Percentiles rank a stretch among this genome's conserved stretches.
Conservation (phyloP, 2,113 vertebrate genomes). For the Bothrops jararaca region DNA sequence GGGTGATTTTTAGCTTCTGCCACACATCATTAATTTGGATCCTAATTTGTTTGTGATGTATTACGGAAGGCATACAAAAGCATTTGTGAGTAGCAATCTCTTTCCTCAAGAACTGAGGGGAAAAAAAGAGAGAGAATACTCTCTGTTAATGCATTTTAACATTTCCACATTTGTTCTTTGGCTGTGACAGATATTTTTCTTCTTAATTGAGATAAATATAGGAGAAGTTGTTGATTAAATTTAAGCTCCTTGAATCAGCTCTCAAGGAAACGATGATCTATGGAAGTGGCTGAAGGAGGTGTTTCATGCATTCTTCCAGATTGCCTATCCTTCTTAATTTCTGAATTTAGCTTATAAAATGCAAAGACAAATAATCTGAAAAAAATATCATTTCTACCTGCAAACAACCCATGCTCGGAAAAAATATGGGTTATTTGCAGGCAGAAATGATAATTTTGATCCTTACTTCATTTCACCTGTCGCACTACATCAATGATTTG, state of each 20-base stretch:
- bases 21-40: slow-evolving; percentile 62
- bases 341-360: neutral
- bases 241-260: neutral
- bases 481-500: no score
- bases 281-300: neutral
- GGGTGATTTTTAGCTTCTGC: slow-evolving; percentile 48
- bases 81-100: slow-evolving; percentile 50
- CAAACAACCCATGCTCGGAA: neutral
- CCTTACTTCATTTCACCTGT: no score
- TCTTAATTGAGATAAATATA: slow-evolving; percentile 43
- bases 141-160: slow-evolving; percentile 14
- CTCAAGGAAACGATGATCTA: slow-evolving; percentile 12
- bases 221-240: slow-evolving; percentile 29
- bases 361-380: neutral
- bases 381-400: neutral
- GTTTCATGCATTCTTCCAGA: neutral
- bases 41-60: slow-evolving; percentile 63
- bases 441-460: neutral
- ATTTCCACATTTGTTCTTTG: slow-evolving; percentile 29
- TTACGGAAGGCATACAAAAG: slow-evolving; percentile 50
- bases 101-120: neutral
- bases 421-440: no score
- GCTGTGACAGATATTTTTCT: slow-evolving; percentile 27
- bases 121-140: neutral
- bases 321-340: neutral